These are phyloP conservation scores for Cotesia vestalis DNA, from an alignment of 1,140 invertebrate genomes.

Conservation along the genomic window DNA sequence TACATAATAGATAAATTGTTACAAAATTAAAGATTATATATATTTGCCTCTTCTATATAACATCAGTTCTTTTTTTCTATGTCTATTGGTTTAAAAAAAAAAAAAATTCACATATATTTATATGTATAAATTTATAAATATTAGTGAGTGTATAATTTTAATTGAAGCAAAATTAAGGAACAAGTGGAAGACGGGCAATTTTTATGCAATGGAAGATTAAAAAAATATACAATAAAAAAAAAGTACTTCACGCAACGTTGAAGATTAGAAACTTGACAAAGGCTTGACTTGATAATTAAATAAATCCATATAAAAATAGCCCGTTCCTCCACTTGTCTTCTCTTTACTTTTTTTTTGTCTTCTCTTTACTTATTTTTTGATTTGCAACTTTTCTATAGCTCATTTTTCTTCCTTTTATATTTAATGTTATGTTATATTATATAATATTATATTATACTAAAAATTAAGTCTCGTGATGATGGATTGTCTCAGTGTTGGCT, in stretches of 20 bases:
- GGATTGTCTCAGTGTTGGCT: too few relatives aligned
- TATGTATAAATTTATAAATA: too few relatives aligned
- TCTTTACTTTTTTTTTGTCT: not conserved
- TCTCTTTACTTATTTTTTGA: not conserved
- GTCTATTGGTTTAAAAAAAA: not conserved
- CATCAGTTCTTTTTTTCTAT: too few relatives aligned
- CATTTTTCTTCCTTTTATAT: too few relatives aligned
- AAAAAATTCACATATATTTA: not conserved
- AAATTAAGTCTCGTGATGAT: not conserved
- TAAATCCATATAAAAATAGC: slow-evolving; percentile 33
- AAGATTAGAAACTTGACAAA: slow-evolving; percentile 50
- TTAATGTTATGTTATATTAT: too few relatives aligned
- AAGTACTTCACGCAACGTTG: slow-evolving; percentile 48
- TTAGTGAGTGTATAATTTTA: too few relatives aligned
- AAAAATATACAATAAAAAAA: slow-evolving; percentile 57
- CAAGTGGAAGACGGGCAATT: slow-evolving; percentile 40
- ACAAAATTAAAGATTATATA: slow-evolving; percentile 6
- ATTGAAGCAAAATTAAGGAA: not conserved
- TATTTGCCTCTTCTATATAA: not conserved
- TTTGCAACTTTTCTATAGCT: not conserved
- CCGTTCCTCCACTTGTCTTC: slow-evolving; percentile 19
- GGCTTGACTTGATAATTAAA: slow-evolving; percentile 50
- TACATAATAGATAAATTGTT: not conserved
- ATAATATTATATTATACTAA: too few relatives aligned
- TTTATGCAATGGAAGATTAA: slow-evolving; percentile 42